phyloP scores from a whole-genome alignment of 2,888 invertebrate species.

The Patella ulyssiponensis region DNA sequence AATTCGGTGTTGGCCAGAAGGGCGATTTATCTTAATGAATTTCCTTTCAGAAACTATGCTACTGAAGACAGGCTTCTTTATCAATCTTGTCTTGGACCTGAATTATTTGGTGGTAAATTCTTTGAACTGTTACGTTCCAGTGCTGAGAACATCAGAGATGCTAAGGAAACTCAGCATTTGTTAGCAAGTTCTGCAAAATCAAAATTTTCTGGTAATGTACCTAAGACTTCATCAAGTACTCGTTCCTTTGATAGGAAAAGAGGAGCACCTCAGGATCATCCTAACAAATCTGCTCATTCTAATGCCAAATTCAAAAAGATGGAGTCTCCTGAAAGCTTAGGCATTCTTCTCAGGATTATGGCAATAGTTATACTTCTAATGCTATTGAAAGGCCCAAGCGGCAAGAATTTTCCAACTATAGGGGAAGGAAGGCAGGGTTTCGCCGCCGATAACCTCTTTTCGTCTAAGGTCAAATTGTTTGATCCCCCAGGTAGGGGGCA shows the following conservation, averaged over 20 bases:
- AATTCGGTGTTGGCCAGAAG: background rate
- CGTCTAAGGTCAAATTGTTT: background rate
- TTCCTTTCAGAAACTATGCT: slow-evolving; percentile 15
- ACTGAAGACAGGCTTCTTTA: slow-evolving; percentile 14
- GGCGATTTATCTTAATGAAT: slow-evolving; percentile 1
- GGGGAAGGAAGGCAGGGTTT: slow-evolving; percentile 6
- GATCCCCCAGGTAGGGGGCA: slow-evolving; percentile 18
- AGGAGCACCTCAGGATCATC: too few relatives aligned
- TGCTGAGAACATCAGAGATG: slow-evolving; percentile 11
- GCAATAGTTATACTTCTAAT: background rate
- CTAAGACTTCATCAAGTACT: too few relatives aligned
- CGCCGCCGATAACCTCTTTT: background rate
- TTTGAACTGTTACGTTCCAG: slow-evolving; percentile 17
- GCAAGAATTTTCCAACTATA: background rate
- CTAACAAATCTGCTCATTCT: too few relatives aligned
- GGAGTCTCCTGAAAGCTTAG: background rate
- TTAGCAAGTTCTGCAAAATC: background rate
- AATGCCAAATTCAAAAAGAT: too few relatives aligned
- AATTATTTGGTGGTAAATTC: slow-evolving; percentile 4
- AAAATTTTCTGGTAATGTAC: too few relatives aligned
- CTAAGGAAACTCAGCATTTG: slow-evolving; percentile 19
- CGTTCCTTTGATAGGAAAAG: too few relatives aligned
- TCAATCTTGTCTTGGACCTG: background rate
- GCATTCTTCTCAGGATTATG: background rate
- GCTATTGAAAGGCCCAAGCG: background rate